Percentiles rank a stretch among this genome's conserved stretches.
Conservation (phyloP, 2,113 vertebrate species). For the Psammodynastes pulverulentus region DNA sequence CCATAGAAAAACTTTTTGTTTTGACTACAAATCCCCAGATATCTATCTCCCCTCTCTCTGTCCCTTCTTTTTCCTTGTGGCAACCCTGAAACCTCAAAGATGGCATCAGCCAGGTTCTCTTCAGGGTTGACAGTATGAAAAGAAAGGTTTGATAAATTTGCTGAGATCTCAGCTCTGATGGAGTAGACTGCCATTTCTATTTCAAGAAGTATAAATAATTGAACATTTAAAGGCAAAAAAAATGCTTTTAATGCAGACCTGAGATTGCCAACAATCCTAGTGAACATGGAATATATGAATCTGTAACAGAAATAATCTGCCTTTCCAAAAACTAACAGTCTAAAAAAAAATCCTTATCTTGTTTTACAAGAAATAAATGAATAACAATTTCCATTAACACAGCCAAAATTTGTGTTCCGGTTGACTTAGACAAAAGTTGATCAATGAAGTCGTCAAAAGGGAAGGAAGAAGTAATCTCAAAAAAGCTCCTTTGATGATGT, state of each 20-base stretch:
- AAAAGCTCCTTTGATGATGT: slow-evolving; percentile 16
- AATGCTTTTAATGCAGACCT: background rate
- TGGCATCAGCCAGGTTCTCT: too few relatives aligned
- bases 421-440: slow-evolving; percentile 10
- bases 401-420: background rate
- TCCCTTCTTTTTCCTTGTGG: too few relatives aligned
- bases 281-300: background rate
- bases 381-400: background rate
- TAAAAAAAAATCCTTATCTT: background rate
- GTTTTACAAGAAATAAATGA: background rate
- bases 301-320: background rate
- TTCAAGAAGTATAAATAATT: background rate
- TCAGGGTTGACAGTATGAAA: too few relatives aligned
- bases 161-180: background rate
- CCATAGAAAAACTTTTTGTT: too few relatives aligned
- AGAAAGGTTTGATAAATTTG: background rate
- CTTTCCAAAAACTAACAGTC: background rate
- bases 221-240: background rate
- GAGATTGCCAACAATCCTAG: background rate
- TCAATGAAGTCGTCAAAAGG: slow-evolving; percentile 39
- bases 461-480: background rate
- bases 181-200: background rate
- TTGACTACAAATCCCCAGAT: too few relatives aligned
- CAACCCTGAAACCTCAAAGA: too few relatives aligned
- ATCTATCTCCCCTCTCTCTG: too few relatives aligned